These are phyloP conservation scores for Benitochromis conjunctus DNA, from an alignment of 2,113 vertebrate genomes.

Conservation along the genomic window DNA sequence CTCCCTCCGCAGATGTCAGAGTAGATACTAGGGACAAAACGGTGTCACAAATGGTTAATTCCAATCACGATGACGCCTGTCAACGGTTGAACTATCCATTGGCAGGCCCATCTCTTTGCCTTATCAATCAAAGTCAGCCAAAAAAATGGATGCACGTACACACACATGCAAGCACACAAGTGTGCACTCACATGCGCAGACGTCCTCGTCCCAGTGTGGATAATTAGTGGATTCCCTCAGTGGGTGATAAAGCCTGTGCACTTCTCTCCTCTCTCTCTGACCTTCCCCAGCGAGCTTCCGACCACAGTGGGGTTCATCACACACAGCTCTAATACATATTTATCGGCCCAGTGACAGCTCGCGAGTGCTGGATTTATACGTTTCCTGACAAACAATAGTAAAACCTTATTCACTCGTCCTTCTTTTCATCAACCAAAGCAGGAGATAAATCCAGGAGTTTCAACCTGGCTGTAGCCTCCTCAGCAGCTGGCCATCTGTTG, in stretches of 20 bases:
- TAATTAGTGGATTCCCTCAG: constrained; percentile 69
- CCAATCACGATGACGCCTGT: constrained; percentile 22
- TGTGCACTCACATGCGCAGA: not conserved
- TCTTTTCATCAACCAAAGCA: constrained; percentile 44
- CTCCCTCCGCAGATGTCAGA: not conserved
- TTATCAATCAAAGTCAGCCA: constrained; percentile 55
- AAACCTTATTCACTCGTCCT: constrained; percentile 37
- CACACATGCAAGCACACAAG: not conserved
- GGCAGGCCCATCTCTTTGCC: not conserved
- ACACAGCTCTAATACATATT: constrained; percentile 60
- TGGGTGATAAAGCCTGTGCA: constrained; percentile 38
- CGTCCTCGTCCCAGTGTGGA: constrained; percentile 45
- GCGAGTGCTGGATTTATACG: constrained; percentile 49
- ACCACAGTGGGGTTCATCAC: constrained; percentile 60
- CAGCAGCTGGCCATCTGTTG: constrained; percentile 29
- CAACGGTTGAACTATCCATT: constrained; percentile 25
- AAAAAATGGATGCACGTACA: not conserved
- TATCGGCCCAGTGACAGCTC: constrained; percentile 50
- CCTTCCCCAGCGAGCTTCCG: constrained; percentile 59
- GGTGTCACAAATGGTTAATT: constrained; percentile 50
- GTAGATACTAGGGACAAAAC: constrained; percentile 15
- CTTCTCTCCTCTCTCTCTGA: constrained; percentile 47
- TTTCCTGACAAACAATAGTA: constrained; percentile 63
- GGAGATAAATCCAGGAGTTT: constrained; percentile 38
- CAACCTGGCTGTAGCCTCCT: not conserved